phyloP scores from a whole-genome alignment of 2,888 invertebrate species.

The Chorisops tibialis region DNA sequence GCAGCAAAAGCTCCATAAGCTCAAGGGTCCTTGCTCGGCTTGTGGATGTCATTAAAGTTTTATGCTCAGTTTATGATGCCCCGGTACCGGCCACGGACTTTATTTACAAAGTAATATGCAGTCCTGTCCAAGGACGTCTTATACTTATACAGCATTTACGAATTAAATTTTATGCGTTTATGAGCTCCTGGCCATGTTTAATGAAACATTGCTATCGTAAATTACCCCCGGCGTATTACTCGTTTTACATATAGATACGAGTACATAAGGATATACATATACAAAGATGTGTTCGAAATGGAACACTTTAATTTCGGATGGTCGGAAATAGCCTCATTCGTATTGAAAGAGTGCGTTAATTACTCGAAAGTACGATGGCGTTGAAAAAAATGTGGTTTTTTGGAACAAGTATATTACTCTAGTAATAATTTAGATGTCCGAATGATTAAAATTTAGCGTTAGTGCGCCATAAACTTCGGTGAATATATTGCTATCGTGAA shows the following conservation, averaged over 20 bases:
- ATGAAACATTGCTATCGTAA: conserved; percentile 16
- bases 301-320: too few relatives aligned
- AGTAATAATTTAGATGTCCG: conserved; percentile 10
- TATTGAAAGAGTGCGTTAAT: conserved; percentile 14
- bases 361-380: background rate
- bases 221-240: conserved; percentile 10
- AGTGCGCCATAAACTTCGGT: too few relatives aligned
- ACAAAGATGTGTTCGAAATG: too few relatives aligned
- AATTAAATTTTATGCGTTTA: conserved; percentile 18
- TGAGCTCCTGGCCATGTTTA: conserved; percentile 10
- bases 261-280: background rate
- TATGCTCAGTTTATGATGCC: conserved; percentile 14
- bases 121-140: background rate
- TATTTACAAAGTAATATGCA: background rate
- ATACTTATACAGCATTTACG: background rate
- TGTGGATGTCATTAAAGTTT: background rate
- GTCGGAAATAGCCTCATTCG: background rate
- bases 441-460: conserved; percentile 6
- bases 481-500: too few relatives aligned
- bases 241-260: background rate
- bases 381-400: background rate
- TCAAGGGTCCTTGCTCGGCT: too few relatives aligned
- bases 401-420: background rate
- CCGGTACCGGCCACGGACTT: background rate
- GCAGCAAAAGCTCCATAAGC: too few relatives aligned